Conservation (phyloP, 2,888 invertebrate species). For the Gasteruption jaculator region DNA sequence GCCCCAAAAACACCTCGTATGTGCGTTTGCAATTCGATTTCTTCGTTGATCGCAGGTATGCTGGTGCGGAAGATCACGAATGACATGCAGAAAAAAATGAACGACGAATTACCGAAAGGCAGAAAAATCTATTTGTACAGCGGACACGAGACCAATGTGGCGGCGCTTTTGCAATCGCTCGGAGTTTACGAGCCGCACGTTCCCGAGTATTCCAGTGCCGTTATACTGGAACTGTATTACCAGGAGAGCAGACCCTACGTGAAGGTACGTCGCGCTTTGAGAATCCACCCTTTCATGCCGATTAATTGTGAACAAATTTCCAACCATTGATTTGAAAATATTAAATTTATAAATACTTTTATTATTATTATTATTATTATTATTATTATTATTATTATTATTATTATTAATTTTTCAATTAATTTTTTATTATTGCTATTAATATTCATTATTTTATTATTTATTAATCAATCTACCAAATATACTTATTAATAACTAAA, state of each 20-base stretch:
- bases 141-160: slow-evolving; percentile 65
- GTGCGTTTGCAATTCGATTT: too few relatives aligned
- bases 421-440: too few relatives aligned
- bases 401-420: too few relatives aligned
- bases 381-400: too few relatives aligned
- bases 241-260: slow-evolving; percentile 47
- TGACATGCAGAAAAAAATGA: slow-evolving; percentile 47
- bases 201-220: slow-evolving; percentile 58
- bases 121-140: slow-evolving; percentile 56
- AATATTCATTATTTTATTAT: too few relatives aligned
- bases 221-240: slow-evolving; percentile 54
- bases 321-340: background rate
- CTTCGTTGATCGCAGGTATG: slow-evolving; percentile 54
- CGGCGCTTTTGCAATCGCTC: slow-evolving; percentile 57
- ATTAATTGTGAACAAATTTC: slow-evolving; percentile 1
- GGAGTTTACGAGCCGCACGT: slow-evolving; percentile 57
- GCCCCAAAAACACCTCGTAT: too few relatives aligned
- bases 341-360: background rate
- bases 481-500: background rate
- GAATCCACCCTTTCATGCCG: too few relatives aligned
- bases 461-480: too few relatives aligned
- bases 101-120: slow-evolving; percentile 37
- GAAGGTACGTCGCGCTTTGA: slow-evolving; percentile 46
- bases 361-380: background rate
- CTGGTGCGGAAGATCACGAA: slow-evolving; percentile 54